phyloP scores from a whole-genome alignment of 2,797 vertebrate genomes.

The Pampus argenteus region DNA sequence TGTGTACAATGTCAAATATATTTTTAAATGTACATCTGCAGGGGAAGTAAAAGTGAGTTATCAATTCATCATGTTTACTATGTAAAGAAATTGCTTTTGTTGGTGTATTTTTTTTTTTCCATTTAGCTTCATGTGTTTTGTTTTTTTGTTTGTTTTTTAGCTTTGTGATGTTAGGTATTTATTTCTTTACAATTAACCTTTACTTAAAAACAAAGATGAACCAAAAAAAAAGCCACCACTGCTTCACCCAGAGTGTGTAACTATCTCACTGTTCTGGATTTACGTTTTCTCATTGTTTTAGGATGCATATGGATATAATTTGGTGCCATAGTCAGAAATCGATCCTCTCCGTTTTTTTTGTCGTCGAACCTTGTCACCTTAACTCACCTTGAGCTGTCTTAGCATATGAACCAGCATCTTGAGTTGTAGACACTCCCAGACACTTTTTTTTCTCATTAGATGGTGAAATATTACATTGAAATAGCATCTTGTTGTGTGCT shows the following conservation, averaged over 20 bases:
- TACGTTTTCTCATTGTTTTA: conserved; percentile 27
- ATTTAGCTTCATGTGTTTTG: conserved; percentile 41
- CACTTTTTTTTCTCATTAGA: conserved; percentile 24
- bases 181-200: conserved; percentile 77
- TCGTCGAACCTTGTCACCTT: background rate
- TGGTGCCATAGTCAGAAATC: conserved; percentile 56
- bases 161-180: conserved; percentile 78
- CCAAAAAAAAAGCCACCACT: conserved; percentile 78
- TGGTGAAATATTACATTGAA: conserved; percentile 28
- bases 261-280: conserved; percentile 47
- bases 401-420: conserved; percentile 4
- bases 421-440: conserved; percentile 45
- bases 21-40: conserved; percentile 80
- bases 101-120: conserved; percentile 47
- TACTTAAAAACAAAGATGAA: conserved; percentile 74
- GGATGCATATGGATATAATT: conserved; percentile 41
- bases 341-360: conserved; percentile 20
- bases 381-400: conserved; percentile 1
- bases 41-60: conserved; percentile 70
- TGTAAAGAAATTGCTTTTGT: conserved; percentile 79
- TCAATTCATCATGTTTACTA: conserved; percentile 79
- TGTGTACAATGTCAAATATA: conserved; percentile 80
- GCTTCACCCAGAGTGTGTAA: conserved; percentile 42
- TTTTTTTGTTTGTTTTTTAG: conserved; percentile 54
- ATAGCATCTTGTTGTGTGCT: conserved; percentile 30